Evolutionary conservation across 2,888 invertebrate genomes (phyloP).

Genomic region (Bombyx huttoni): DNA sequence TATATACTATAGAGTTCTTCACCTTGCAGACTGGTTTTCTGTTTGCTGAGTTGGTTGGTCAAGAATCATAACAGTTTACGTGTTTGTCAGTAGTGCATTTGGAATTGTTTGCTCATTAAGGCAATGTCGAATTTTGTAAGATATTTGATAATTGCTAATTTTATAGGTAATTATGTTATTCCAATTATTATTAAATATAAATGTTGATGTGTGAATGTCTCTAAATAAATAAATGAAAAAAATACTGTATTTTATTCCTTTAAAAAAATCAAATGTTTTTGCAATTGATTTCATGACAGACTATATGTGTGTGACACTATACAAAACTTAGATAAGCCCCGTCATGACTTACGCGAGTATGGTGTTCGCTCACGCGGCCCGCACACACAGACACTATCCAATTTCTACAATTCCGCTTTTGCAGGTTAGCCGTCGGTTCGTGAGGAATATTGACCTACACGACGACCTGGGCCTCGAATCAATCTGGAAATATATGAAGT

Average conservation of each 20-base stretch:
- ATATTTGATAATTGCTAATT: slow-evolving; percentile 21
- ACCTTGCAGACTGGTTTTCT: neutral
- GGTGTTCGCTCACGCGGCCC: no score
- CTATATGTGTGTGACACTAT: no score
- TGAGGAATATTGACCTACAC: no score
- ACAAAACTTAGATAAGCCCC: no score
- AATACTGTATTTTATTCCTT: slow-evolving; percentile 10
- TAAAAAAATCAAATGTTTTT: no score
- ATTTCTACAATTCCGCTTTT: no score
- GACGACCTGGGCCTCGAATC: no score
- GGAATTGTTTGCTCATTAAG: slow-evolving; percentile 25
- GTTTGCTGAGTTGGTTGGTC: neutral
- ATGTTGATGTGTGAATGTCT: slow-evolving; percentile 73
- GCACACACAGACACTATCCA: no score
- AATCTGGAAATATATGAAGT: no score
- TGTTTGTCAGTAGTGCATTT: neutral
- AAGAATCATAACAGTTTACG: neutral
- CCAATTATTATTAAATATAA: slow-evolving; percentile 46
- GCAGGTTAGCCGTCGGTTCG: no score
- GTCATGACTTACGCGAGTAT: no score
- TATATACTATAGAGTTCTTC: neutral
- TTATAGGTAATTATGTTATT: slow-evolving; percentile 44
- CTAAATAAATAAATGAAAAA: slow-evolving; percentile 66
- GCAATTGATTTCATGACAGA: no score
- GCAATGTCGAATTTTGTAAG: slow-evolving; percentile 41